Evolutionary conservation across 2,888 invertebrate genomes (phyloP), one percentile per base, ranked within the genome.

Genomic region (Panopea generosa): DNA sequence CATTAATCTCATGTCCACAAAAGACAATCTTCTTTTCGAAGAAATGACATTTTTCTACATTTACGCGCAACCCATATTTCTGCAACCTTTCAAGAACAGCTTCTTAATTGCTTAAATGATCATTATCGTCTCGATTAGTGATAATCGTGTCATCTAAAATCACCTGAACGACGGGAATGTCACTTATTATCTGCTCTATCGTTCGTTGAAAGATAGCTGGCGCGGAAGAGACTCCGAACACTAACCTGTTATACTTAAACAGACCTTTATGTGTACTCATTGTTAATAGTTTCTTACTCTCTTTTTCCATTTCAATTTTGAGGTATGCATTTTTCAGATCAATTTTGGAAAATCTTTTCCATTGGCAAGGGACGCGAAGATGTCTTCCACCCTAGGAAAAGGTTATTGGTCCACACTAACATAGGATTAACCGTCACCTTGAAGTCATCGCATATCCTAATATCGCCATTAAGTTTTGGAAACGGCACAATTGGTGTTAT

Each of bases 381-480:
- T 65, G 84, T 65, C 82, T 47, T 82, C 72, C 65, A 69, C 67
- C 69, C 47, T 86, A 70, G 79, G 83, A 47, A 89, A 60, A 61
- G 75, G 82, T 65, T 86, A 79, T 45, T 88, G 84, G n/a, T 88
- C 87, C n/a, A 86, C 77, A 43, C 85, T 29, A 90, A 43, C 18
- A 77, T 71, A 11, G 72, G 85, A 57, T 87, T 87, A 1, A 87
- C 38, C 0, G 86, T 83, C 1, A 84, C 83, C 16, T 83, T 83
- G 50, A 74, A 86, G 57, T 88, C 86, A 2, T 83, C 80, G 70
- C 84, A 87, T 24, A 85, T 67, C 18, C 86, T 11, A 33, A 77
- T 33, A 9, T 53, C 20, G 9, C 77, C 71, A 57, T 69, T 61
- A n/a, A 50, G 47, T 63, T 87, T 85, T 3, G 71, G 33, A 16